Evolutionary conservation across 2,888 invertebrate species (phyloP).

Genomic region (Calephelis perditalis): DNA sequence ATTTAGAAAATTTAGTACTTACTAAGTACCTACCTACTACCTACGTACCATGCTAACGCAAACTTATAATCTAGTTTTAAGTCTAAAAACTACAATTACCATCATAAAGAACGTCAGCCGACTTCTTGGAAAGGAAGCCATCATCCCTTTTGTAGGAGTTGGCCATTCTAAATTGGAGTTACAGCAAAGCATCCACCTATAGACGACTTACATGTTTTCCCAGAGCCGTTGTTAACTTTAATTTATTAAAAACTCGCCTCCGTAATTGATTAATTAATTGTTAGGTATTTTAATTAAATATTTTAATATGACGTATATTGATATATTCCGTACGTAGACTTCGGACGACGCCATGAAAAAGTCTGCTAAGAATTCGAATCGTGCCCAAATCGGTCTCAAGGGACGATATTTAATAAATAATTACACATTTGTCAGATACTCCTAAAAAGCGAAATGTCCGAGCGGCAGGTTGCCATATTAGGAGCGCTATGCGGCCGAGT

Average conservation of each 20-base stretch:
- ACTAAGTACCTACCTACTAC: too few relatives aligned
- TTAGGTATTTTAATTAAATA: slow-evolving; percentile 18
- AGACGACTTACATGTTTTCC: neutral
- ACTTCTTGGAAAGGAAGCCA: too few relatives aligned
- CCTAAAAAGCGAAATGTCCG: slow-evolving; percentile 68
- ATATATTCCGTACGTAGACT: slow-evolving; percentile 17
- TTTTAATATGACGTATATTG: slow-evolving; percentile 20
- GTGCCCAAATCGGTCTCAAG: slow-evolving; percentile 61
- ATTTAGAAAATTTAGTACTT: too few relatives aligned
- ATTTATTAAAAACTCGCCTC: slow-evolving; percentile 2
- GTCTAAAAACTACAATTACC: too few relatives aligned
- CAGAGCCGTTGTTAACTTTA: neutral
- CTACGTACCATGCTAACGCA: too few relatives aligned
- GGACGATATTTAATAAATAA: slow-evolving; percentile 75
- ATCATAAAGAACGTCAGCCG: too few relatives aligned
- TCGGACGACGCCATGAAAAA: slow-evolving; percentile 43
- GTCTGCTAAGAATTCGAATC: slow-evolving; percentile 62
- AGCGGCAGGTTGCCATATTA: slow-evolving; percentile 60
- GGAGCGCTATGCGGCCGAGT: slow-evolving; percentile 48
- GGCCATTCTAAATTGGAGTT: too few relatives aligned
- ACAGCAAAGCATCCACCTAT: too few relatives aligned
- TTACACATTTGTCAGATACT: slow-evolving; percentile 77
- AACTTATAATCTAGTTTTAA: too few relatives aligned
- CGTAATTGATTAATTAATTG: slow-evolving; percentile 16
- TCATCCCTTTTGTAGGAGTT: too few relatives aligned